Conservation (phyloP, 2,113 vertebrate genomes). For the Lophura nycthemera region DNA sequence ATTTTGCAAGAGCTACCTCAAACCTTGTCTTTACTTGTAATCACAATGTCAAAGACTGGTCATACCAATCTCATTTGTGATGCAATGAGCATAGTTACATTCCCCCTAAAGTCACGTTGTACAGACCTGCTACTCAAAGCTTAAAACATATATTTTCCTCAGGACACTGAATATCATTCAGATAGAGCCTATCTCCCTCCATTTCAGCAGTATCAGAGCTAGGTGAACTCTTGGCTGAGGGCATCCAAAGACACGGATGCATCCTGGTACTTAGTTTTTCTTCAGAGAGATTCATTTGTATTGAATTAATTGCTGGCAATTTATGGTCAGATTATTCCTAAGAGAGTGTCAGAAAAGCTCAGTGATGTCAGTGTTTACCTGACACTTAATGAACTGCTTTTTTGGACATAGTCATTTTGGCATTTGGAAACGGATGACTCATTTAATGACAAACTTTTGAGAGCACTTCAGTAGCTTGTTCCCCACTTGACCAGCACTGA, state of each 20-base stretch:
- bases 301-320: slow-evolving; percentile 3
- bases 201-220: neutral
- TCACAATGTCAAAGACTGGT: neutral
- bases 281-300: neutral
- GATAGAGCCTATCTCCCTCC: neutral
- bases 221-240: neutral
- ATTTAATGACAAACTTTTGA: neutral
- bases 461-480: neutral
- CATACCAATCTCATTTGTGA: neutral
- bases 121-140: neutral
- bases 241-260: neutral
- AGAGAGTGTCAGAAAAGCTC: neutral
- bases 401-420: neutral
- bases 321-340: neutral
- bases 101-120: neutral
- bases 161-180: neutral
- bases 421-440: slow-evolving; percentile 15
- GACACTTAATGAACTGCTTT: neutral
- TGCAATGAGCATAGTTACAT: neutral
- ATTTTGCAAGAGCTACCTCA: neutral
- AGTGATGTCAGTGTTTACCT: neutral
- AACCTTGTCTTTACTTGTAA: neutral
- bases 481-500: neutral
- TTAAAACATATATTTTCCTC: neutral
- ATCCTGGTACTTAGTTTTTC: neutral